These are phyloP conservation scores for Oscheius myriophilus DNA, from an alignment of 2,888 invertebrate species.

Conservation along the genomic window DNA sequence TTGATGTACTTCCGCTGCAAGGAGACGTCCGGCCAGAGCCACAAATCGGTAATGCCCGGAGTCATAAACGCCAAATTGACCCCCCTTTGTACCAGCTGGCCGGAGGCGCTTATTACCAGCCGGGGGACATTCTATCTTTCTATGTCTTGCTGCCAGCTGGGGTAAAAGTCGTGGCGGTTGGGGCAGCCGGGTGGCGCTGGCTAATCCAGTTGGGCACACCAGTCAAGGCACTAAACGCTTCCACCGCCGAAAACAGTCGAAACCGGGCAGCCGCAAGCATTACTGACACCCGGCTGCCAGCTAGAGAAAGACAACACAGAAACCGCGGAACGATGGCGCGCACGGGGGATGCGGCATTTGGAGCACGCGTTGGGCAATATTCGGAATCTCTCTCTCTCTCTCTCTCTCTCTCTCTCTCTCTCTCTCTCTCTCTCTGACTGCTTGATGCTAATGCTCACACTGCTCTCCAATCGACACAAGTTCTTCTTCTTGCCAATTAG, in stretches of 20 bases:
- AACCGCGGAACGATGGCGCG: no score
- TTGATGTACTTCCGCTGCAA: constrained; percentile 27
- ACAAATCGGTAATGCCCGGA: neutral
- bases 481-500: no score
- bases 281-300: no score
- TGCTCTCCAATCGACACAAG: no score
- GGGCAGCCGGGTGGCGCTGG: neutral
- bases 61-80: constrained; percentile 8
- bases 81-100: neutral
- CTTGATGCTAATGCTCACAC: no score
- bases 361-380: neutral
- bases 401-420: constrained; percentile 12
- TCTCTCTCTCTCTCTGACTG: constrained; percentile 1
- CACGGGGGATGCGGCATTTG: neutral
- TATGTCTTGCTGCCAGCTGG: no score
- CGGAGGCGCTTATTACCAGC: neutral
- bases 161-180: no score
- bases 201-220: constrained; percentile 28
- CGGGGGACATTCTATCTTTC: no score
- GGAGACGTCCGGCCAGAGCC: constrained; percentile 1
- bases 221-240: constrained; percentile 15
- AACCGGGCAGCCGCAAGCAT: constrained; percentile 16
- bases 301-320: no score
- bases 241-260: constrained; percentile 25
- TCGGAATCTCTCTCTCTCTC: neutral